Evolutionary conservation across 2,797 vertebrate species (phyloP), one percentile per base, ranked within the genome.

Genomic region (Helarctos malayanus): DNA sequence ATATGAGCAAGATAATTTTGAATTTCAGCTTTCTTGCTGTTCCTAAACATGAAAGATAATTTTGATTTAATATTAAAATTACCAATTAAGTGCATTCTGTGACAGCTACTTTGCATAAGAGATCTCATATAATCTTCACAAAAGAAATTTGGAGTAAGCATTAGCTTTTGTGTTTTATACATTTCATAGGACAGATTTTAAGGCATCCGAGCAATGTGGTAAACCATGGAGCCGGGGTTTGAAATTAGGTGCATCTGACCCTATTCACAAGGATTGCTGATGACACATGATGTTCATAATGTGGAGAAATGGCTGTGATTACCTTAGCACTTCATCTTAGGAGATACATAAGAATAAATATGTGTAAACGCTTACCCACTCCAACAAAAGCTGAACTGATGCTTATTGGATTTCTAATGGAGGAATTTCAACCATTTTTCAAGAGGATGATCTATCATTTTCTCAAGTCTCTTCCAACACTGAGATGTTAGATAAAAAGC

Each of bases 61-160:
- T 95, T 94, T 14, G 7, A 35, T 87, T 93, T 83, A 89, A 87
- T 76, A 65, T 83, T 86, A 69, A 86, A 93, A 78, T 78, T 23
- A 89, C 69, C 65, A 76, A 83, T 80, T 92, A 75, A 52, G 3
- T 92, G 38, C 32, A 21, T 88, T 95, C 61, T 94, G 3, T 90
- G 32, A 25, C 27, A 69, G 84, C 5, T 71, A 57, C 56, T 89
- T 94, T 84, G 76, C 56, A 84, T 80, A 80, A 52, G 61, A 87
- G 65, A 61, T n/a, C 56, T 96, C 41, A 71, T 41, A 69, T 14
- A 79, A 45, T 41, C 45, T n/a, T 96, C 61, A 75, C 7, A 86
- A 63, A 75, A 84, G 29, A 54, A 32, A 23, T 88, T 80, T 80
- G 69, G 61, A 61, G 61, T 69, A 38, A 91, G 11, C 23, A 41